Evolutionary conservation across 2,113 vertebrate species (phyloP), one percentile per base, ranked within the genome.

Genomic region (Lynx canadensis): DNA sequence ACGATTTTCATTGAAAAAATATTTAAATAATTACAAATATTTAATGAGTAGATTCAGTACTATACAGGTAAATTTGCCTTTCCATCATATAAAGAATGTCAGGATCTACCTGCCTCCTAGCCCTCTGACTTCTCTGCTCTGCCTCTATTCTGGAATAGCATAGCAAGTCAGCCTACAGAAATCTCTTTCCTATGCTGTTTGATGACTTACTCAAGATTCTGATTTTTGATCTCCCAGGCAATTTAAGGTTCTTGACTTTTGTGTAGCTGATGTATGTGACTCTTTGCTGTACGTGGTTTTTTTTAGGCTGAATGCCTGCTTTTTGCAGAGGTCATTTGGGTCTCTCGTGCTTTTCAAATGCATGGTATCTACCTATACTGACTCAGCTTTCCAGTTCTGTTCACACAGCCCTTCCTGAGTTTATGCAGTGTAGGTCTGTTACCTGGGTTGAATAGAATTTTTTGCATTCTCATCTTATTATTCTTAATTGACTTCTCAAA

Each of bases 401-500:
- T 76, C 68, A 41, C 83, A 45, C 3, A 50, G 14, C 69, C 36
- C 29, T 84, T 68, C 7, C 74, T 60, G 12, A 63, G 10, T 82
- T 66, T 4, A 36, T 25, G 6, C 52, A 65, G 0, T 19, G 21
- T 3, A 8, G 25, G 25, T 45, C 23, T 33, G 0, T 55, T 55
- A 27, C 36, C 57, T 63, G 21, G 63, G 29, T 45, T n/a, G 31
- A 25, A 2, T 78, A 10, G 11, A 5, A 10, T 21, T 33, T 79
- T 79, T 63, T 65, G 5, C 13, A 5, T 68, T 52, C 18, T 90
- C 23, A 38, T 65, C 52, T 74, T 13, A 4, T 76, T 27, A 48
- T 86, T 96, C 38, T 92, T 68, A 95, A 81, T 80, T 79, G 13
- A 89, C 29, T 95, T 36, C 57, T 76, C 38, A 3, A 90, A 92